Evolutionary conservation across 2,797 vertebrate species (phyloP).

Genomic region (Potorous gilbertii): DNA sequence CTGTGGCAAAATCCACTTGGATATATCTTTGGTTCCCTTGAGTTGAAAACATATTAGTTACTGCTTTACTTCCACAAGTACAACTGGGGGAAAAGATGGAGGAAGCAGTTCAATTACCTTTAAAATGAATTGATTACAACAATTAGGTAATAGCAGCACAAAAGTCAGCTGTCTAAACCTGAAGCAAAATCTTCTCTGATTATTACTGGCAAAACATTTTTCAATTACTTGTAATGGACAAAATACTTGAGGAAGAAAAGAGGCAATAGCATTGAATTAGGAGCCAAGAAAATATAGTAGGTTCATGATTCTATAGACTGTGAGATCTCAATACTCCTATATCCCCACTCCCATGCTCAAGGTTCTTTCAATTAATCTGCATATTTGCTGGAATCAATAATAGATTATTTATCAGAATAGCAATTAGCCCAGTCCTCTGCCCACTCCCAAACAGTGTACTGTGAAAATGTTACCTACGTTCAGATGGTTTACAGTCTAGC

Average conservation of each 20-base stretch:
- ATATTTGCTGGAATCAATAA: background rate
- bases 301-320: background rate
- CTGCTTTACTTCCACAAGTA: conserved; percentile 4
- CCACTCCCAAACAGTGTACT: background rate
- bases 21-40: conserved; percentile 41
- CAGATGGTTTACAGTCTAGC: background rate
- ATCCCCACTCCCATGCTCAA: background rate
- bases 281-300: background rate
- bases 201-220: background rate
- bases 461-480: background rate
- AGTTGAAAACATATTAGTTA: conserved; percentile 55
- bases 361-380: background rate
- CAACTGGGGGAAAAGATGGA: background rate
- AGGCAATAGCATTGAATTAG: background rate
- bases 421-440: background rate
- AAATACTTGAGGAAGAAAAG: background rate
- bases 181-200: background rate
- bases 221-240: background rate
- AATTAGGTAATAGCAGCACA: background rate
- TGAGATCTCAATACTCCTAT: background rate
- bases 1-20: conserved; percentile 58
- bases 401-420: background rate
- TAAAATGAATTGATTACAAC: conserved; percentile 1
- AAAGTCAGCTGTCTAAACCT: background rate
- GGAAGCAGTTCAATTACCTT: background rate